A percentile compares a stretch with the other conserved stretches of the same genome.
phyloP scores from a whole-genome alignment of 2,888 invertebrate genomes.

The Gryllus longicercus region DNA sequence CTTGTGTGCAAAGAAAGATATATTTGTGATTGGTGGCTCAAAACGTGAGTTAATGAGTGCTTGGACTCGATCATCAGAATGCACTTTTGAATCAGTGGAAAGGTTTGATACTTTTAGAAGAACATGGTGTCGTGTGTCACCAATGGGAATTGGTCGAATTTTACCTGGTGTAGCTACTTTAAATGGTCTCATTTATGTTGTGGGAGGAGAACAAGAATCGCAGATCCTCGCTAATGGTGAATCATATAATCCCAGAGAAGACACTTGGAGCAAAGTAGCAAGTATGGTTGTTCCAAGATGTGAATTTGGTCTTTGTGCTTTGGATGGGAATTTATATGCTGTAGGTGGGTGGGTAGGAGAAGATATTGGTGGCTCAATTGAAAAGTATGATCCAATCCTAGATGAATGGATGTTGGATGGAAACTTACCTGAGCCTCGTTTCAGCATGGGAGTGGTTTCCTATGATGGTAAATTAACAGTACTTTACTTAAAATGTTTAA shows the following conservation, averaged over 20 bases:
- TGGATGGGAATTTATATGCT: slow-evolving; percentile 78
- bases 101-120: slow-evolving; percentile 74
- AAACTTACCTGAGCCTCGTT: slow-evolving; percentile 77
- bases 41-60: slow-evolving; percentile 69
- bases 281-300: slow-evolving; percentile 81
- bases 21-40: slow-evolving; percentile 85
- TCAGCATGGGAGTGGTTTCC: slow-evolving; percentile 88
- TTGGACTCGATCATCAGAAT: slow-evolving; percentile 72
- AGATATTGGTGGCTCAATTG: slow-evolving; percentile 84
- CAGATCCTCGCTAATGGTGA: slow-evolving; percentile 86
- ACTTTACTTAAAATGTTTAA: neutral
- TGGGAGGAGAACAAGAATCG: slow-evolving; percentile 88
- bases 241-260: slow-evolving; percentile 70
- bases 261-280: slow-evolving; percentile 52
- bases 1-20: slow-evolving; percentile 79
- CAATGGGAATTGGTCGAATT: slow-evolving; percentile 81
- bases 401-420: slow-evolving; percentile 76
- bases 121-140: slow-evolving; percentile 75
- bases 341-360: slow-evolving; percentile 93
- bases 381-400: slow-evolving; percentile 76
- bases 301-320: slow-evolving; percentile 82
- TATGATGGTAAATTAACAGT: slow-evolving; percentile 60
- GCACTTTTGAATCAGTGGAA: slow-evolving; percentile 77
- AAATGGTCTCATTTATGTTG: slow-evolving; percentile 82
- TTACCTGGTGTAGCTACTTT: slow-evolving; percentile 82